Conservation (phyloP, 1,140 invertebrate species). For the Drosophila micromelanica region DNA sequence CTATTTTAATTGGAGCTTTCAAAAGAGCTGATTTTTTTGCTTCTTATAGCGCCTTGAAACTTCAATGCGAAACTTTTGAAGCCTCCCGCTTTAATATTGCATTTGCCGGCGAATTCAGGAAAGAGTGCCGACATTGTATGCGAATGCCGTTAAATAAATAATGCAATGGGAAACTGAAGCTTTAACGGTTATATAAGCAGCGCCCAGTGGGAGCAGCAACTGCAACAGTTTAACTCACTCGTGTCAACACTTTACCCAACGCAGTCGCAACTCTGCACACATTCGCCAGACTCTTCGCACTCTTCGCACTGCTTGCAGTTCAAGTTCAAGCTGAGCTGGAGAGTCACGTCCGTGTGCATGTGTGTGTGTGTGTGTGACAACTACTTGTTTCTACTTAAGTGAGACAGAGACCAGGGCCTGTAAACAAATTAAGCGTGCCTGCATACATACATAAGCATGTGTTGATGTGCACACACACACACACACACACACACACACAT, state of each 20-base stretch:
- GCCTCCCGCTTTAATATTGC: background rate
- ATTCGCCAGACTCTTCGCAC: background rate
- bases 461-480: background rate
- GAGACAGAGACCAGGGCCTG: constrained; percentile 16
- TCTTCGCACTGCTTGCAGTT: background rate
- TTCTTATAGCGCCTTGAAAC: background rate
- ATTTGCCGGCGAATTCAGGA: background rate
- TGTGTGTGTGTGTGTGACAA: background rate
- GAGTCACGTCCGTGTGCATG: background rate
- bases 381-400: constrained; percentile 18
- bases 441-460: background rate
- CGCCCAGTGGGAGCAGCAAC: background rate
- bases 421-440: constrained; percentile 33
- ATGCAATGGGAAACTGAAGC: background rate
- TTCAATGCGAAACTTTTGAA: background rate
- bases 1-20: constrained; percentile 1
- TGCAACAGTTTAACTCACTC: constrained; percentile 3
- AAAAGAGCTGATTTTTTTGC: background rate
- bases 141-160: constrained; percentile 1
- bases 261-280: background rate
- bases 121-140: background rate
- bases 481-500: background rate
- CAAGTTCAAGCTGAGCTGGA: constrained; percentile 18
- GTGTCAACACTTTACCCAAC: background rate
- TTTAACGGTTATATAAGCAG: background rate